Conservation (phyloP, 2,113 vertebrate genomes). For the Macroglossus sobrinus region DNA sequence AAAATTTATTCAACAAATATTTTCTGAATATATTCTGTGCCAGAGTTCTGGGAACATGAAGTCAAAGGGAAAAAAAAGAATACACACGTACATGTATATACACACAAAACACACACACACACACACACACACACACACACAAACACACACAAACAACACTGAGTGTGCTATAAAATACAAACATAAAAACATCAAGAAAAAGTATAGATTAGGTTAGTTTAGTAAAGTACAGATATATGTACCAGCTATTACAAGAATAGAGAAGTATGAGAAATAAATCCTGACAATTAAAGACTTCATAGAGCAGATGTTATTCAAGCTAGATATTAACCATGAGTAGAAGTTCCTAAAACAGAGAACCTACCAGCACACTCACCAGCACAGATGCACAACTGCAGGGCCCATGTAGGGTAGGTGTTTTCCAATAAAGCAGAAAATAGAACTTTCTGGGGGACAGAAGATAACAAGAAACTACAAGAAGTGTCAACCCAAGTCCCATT, state of each 20-base stretch:
- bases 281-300: neutral
- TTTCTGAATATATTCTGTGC: neutral
- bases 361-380: neutral
- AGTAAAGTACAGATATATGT: neutral
- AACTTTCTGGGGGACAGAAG: neutral
- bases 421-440: neutral
- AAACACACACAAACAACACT: neutral
- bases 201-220: neutral
- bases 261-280: neutral
- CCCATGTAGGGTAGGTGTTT: neutral
- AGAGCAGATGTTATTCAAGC: neutral
- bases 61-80: neutral
- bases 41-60: neutral
- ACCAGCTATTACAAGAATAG: neutral
- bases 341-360: neutral
- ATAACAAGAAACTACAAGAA: neutral
- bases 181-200: neutral
- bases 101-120: too few relatives aligned
- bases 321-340: neutral
- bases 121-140: too few relatives aligned
- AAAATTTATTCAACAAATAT: neutral
- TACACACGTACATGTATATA: too few relatives aligned
- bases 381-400: neutral
- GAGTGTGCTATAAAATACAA: neutral
- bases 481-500: neutral